A percentile compares a stretch with the other conserved stretches of the same genome.
These are phyloP conservation scores for Drepanosiphum platanoidis DNA, from an alignment of 2,888 invertebrate genomes.

Conservation along the genomic window DNA sequence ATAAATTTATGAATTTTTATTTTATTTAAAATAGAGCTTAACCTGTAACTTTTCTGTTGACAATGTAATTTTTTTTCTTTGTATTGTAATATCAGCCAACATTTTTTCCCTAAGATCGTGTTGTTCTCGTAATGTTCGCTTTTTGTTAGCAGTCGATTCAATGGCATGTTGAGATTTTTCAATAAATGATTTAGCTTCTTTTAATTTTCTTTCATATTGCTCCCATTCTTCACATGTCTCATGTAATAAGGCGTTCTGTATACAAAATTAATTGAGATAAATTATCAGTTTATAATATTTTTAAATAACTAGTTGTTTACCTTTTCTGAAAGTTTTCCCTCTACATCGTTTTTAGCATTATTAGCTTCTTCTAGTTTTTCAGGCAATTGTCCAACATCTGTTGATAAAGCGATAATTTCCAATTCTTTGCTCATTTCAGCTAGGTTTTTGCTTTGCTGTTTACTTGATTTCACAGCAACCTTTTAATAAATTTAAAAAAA, in stretches of 20 bases:
- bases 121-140: slow-evolving; percentile 88
- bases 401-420: slow-evolving; percentile 83
- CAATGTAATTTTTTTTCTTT: slow-evolving; percentile 87
- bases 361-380: slow-evolving; percentile 87
- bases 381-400: slow-evolving; percentile 85
- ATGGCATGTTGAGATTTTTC: slow-evolving; percentile 83
- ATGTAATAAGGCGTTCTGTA: slow-evolving; percentile 85
- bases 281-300: slow-evolving; percentile 14
- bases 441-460: slow-evolving; percentile 85
- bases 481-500: slow-evolving; percentile 66
- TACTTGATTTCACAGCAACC: slow-evolving; percentile 89
- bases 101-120: slow-evolving; percentile 86
- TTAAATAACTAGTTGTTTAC: slow-evolving; percentile 70
- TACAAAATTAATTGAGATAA: slow-evolving; percentile 64
- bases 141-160: slow-evolving; percentile 84
- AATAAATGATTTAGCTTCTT: slow-evolving; percentile 88
- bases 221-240: slow-evolving; percentile 96
- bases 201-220: slow-evolving; percentile 92
- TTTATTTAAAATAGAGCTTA: neutral
- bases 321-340: slow-evolving; percentile 85
- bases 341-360: slow-evolving; percentile 84
- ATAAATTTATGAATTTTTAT: neutral
- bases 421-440: slow-evolving; percentile 92
- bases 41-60: slow-evolving; percentile 91
- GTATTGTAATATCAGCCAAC: slow-evolving; percentile 85